Evolutionary conservation across 2,797 vertebrate species (phyloP), one percentile per base, ranked within the genome.

Genomic region (Remorina albescens): DNA sequence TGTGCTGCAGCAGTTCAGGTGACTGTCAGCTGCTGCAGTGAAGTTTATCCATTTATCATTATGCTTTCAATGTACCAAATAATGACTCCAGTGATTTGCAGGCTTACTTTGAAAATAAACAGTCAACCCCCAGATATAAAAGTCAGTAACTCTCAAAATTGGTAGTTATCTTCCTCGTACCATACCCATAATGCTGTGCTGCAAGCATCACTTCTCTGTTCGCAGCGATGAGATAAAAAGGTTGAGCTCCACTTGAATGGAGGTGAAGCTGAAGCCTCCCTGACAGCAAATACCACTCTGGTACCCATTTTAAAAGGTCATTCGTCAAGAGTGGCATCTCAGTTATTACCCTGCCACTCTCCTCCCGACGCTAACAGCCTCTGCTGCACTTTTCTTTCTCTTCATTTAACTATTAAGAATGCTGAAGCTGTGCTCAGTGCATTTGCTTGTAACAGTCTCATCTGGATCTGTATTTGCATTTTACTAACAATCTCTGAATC

Each of bases 231-330:
- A 57, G 28, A 47, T 67, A 21, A 58, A 62, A 42, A 54, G 60
- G 71, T 68, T 53, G 34, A 62, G 25, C 63, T 67, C n/a, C 59
- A 12, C 44, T 62, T 57, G 2, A 18, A n/a, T 34, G 2, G 11
- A 36, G 75, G 75, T 68, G 66, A 70, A 66, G 26, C 59, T 0
- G 64, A 58, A 42, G 39, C 26, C 49, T 49, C 51, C 28, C 53
- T 46, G n/a, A 64, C 55, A 47, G 51, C 21, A 23, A 66, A 76
- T 37, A 23, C 46, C 49, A 23, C 21, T 41, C 30, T 36, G 37
- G 26, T 44, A 55, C 66, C 15, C 0, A 1, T 42, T 70, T 74
- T 8, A 68, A 78, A 83, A 85, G 69, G 75, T 85, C 58, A 64
- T 49, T 67, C 54, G 37, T 73, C 41, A 21, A 42, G 64, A 73